phyloP scores from a whole-genome alignment of 2,797 vertebrate species.

The Acanthurus leucopareius region DNA sequence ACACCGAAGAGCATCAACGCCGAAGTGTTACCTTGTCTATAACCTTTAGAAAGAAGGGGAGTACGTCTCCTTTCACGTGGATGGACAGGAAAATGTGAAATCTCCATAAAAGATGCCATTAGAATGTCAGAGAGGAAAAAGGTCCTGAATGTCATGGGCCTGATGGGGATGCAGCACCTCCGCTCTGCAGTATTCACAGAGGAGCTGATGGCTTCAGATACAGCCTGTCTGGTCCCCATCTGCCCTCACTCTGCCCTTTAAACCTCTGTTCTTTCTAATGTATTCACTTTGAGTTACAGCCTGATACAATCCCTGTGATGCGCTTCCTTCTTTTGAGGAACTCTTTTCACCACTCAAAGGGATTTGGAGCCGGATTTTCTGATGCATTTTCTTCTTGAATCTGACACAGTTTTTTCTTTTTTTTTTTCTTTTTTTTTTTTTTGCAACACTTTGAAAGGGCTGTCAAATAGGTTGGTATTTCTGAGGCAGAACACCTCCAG shows the following conservation, averaged over 20 bases:
- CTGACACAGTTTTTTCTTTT: conserved; percentile 55
- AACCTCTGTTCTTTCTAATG: conserved; percentile 64
- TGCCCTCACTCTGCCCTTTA: conserved; percentile 71
- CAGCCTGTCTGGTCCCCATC: conserved; percentile 53
- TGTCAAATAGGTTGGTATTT: conserved; percentile 66
- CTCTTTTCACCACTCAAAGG: conserved; percentile 61
- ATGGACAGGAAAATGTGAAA: conserved; percentile 70
- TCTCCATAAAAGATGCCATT: conserved; percentile 75
- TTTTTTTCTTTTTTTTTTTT: conserved; percentile 30
- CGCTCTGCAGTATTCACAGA: conserved; percentile 48
- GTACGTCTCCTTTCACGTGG: conserved; percentile 48
- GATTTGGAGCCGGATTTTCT: conserved; percentile 51
- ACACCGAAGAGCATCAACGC: conserved; percentile 52
- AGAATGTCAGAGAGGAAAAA: conserved; percentile 72
- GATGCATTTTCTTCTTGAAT: conserved; percentile 58
- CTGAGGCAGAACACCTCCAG: conserved; percentile 59
- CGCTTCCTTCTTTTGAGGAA: conserved; percentile 59
- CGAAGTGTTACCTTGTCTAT: conserved; percentile 61
- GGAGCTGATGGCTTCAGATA: conserved; percentile 67
- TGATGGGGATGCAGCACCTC: conserved; percentile 64
- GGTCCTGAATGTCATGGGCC: conserved; percentile 70
- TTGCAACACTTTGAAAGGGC: conserved; percentile 67
- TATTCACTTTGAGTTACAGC: conserved; percentile 68
- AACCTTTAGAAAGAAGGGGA: conserved; percentile 74
- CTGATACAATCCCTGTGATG: conserved; percentile 62